Percentiles rank a stretch among this genome's conserved stretches.
These are phyloP conservation scores for Temnothorax ravouxi DNA, from an alignment of 2,888 invertebrate genomes.

Conservation along the genomic window DNA sequence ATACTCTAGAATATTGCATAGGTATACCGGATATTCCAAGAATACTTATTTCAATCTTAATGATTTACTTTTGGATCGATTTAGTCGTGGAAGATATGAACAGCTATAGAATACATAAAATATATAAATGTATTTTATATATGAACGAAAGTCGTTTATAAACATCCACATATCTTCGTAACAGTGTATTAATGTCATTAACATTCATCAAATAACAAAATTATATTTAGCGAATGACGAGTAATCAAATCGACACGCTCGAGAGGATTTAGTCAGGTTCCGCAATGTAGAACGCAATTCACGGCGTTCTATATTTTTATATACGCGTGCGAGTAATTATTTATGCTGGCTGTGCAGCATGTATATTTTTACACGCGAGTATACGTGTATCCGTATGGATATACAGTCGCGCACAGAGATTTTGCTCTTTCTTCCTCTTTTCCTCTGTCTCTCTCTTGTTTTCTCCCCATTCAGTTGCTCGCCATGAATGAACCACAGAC, in stretches of 20 bases:
- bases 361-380: slow-evolving; percentile 19
- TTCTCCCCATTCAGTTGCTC: slow-evolving; percentile 77
- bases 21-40: not conserved
- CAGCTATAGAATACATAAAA: not conserved
- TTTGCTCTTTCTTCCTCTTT: slow-evolving; percentile 37
- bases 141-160: slow-evolving; percentile 1
- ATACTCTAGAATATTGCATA: not conserved
- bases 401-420: slow-evolving; percentile 65
- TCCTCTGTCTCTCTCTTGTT: slow-evolving; percentile 65
- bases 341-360: not conserved
- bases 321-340: slow-evolving; percentile 31
- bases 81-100: not conserved
- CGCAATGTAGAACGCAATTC: slow-evolving; percentile 11
- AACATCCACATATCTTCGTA: not conserved
- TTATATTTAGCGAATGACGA: not conserved
- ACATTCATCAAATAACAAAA: not conserved
- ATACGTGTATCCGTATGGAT: slow-evolving; percentile 11
- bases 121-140: not conserved
- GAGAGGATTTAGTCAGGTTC: not conserved
- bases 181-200: not conserved
- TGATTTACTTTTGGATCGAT: not conserved
- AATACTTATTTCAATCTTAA: slow-evolving; percentile 1
- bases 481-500: slow-evolving; percentile 81
- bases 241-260: slow-evolving; percentile 5
- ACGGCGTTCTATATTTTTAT: not conserved